phyloP scores from a whole-genome alignment of 2,113 vertebrate genomes.

The Neolamprologus fasciatus region DNA sequence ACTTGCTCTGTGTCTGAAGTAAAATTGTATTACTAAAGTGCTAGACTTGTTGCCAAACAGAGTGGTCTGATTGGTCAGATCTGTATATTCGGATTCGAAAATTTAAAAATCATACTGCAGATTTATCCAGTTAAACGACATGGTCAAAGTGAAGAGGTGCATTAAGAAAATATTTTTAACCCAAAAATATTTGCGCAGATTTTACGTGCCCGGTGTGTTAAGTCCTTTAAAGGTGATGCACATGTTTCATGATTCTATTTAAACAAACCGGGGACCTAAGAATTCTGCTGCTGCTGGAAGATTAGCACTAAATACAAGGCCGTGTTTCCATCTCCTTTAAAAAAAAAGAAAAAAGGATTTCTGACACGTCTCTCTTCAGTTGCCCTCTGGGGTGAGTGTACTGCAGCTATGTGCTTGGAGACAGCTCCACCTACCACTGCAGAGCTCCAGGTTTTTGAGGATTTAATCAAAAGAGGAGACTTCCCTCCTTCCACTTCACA shows the following conservation, averaged over 20 bases:
- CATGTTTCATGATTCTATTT: not conserved
- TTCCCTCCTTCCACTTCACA: not conserved
- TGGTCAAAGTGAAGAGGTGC: not conserved
- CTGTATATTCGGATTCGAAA: not conserved
- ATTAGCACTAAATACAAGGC: constrained; percentile 1
- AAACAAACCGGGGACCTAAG: not conserved
- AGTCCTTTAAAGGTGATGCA: not conserved
- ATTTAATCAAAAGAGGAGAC: constrained; percentile 12
- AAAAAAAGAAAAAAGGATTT: not conserved
- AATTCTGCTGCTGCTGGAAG: not conserved
- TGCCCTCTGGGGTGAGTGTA: not conserved
- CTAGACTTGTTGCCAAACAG: not conserved
- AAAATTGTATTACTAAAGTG: not conserved
- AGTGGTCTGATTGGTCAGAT: not conserved
- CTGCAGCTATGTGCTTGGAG: not conserved
- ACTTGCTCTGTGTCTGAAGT: not conserved
- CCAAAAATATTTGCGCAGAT: not conserved
- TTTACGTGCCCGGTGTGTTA: not conserved
- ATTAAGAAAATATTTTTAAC: not conserved
- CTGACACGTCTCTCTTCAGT: not conserved
- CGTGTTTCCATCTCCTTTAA: not conserved
- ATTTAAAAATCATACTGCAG: not conserved
- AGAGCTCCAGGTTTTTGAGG: not conserved
- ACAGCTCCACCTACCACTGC: constrained; percentile 1
- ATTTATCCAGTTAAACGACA: not conserved